A percentile compares a stretch with the other conserved stretches of the same genome.
These are phyloP conservation scores for Gymnothorax javanicus DNA, from an alignment of 2,797 vertebrate species.

Conservation along the genomic window DNA sequence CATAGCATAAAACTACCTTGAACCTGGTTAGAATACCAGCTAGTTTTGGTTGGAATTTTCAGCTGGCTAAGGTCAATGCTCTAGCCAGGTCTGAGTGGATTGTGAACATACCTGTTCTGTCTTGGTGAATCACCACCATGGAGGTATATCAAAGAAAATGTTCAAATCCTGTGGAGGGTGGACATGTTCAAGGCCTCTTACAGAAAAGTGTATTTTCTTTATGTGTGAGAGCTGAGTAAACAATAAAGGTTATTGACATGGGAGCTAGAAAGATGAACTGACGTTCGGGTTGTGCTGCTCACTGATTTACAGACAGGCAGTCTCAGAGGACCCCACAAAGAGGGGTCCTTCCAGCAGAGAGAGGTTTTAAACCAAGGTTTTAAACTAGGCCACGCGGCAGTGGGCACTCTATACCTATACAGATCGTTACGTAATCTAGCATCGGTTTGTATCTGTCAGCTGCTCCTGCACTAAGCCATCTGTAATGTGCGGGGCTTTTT, in stretches of 20 bases:
- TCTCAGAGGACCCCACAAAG: background rate
- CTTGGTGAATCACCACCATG: background rate
- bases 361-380: background rate
- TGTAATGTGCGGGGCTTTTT: background rate
- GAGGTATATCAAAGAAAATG: background rate
- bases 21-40: too few relatives aligned
- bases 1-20: too few relatives aligned
- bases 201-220: background rate
- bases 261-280: background rate
- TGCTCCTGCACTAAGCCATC: background rate
- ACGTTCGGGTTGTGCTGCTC: background rate
- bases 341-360: background rate
- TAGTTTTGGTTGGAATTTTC: too few relatives aligned
- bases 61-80: background rate
- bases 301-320: conserved; percentile 6
- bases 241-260: background rate
- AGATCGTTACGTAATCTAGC: background rate
- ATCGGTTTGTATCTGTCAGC: background rate
- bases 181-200: background rate
- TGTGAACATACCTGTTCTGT: too few relatives aligned
- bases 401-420: background rate
- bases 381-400: conserved; percentile 1
- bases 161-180: background rate
- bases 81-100: too few relatives aligned
- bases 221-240: conserved; percentile 26